Percentiles rank a stretch among this genome's conserved stretches.
These are phyloP conservation scores for Perognathus longimembris DNA, from an alignment of 2,113 vertebrate genomes.

Conservation along the genomic window DNA sequence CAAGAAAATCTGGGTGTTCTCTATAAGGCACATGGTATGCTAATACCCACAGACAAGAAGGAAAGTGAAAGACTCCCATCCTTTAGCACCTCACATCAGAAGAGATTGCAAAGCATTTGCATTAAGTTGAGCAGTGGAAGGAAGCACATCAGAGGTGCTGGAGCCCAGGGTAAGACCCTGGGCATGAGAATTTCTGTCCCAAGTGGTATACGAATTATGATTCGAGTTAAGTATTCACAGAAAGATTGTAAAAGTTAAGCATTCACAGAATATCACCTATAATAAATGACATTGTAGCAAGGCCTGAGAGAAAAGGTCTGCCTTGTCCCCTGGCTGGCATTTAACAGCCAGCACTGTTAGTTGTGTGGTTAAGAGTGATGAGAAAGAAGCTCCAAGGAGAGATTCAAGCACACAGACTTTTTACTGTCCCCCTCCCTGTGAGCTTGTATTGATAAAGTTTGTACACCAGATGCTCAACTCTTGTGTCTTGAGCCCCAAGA, in stretches of 20 bases:
- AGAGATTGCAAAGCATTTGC: fast-evolving
- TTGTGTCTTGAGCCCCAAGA: background rate
- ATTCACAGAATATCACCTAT: background rate
- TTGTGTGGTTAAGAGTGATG: background rate
- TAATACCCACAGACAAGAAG: background rate
- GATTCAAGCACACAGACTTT: background rate
- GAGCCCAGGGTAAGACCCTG: background rate
- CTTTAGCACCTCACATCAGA: background rate
- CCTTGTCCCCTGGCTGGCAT: background rate
- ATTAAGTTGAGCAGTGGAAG: background rate
- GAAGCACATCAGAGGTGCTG: background rate
- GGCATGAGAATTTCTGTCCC: background rate
- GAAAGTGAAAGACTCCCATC: background rate
- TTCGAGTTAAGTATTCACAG: background rate
- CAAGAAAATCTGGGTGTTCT: background rate
- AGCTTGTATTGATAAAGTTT: background rate
- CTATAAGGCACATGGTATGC: fast-evolving
- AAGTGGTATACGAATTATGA: background rate
- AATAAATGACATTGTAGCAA: background rate
- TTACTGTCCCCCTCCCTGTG: background rate
- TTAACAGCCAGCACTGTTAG: background rate
- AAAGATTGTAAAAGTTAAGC: background rate
- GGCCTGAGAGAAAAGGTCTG: background rate
- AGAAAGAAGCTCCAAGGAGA: background rate
- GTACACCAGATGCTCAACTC: background rate